Conservation (phyloP, 2,888 invertebrate species). For the Gastrophysa polygoni region DNA sequence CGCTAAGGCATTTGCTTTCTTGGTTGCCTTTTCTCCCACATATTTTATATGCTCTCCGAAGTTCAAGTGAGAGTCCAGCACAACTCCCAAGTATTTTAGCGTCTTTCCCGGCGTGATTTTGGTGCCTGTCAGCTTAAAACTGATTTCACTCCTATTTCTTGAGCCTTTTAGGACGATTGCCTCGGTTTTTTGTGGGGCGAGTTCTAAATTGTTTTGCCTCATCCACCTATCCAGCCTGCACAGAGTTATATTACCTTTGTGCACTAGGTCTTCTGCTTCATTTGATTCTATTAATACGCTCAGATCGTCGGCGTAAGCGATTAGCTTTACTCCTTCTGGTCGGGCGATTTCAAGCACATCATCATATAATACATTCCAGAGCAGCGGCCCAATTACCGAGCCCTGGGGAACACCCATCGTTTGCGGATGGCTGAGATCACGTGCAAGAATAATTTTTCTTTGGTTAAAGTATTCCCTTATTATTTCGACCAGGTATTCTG, state of each 20-base stretch:
- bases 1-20: background rate
- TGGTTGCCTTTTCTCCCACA: background rate
- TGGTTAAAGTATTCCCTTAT: background rate
- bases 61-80: background rate
- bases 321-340: background rate
- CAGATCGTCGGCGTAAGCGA: background rate
- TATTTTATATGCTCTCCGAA: slow-evolving; percentile 5
- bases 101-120: background rate
- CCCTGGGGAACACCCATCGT: background rate
- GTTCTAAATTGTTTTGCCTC: background rate
- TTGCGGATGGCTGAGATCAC: background rate
- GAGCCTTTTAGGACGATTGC: background rate
- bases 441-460: background rate
- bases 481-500: background rate
- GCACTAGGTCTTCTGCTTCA: background rate
- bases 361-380: background rate
- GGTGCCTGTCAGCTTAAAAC: background rate
- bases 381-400: background rate
- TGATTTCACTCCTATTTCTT: background rate
- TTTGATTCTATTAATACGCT: background rate
- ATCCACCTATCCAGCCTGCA: background rate
- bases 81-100: slow-evolving; percentile 10
- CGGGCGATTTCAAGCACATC: background rate
- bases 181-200: background rate
- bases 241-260: background rate